Evolutionary conservation across 2,888 invertebrate genomes (phyloP).

Genomic region (Drosophila emarginata): DNA sequence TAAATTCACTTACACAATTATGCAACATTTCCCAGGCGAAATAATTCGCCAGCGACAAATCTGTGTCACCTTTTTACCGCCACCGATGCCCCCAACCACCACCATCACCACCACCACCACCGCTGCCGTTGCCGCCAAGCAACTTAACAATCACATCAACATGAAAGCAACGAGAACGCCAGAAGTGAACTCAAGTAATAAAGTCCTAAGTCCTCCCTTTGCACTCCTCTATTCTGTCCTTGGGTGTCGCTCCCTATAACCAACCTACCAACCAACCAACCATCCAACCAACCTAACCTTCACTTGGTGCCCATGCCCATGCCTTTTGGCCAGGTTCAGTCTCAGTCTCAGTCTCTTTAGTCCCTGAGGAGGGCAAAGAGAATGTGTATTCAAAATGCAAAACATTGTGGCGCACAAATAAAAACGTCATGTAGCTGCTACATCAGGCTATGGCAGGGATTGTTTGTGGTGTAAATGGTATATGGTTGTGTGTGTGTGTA

Average conservation of each 20-base stretch:
- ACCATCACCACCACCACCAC: background rate
- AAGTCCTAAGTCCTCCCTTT: constrained; percentile 34
- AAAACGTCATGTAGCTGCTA: constrained; percentile 62
- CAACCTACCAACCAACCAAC: too few relatives aligned
- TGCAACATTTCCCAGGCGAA: constrained; percentile 16
- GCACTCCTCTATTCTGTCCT: background rate
- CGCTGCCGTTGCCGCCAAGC: background rate
- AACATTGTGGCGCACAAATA: constrained; percentile 67
- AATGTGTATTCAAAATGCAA: constrained; percentile 73
- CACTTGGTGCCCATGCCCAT: background rate
- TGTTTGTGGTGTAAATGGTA: constrained; percentile 5
- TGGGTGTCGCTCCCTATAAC: background rate
- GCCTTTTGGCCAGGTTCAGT: background rate
- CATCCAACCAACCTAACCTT: too few relatives aligned
- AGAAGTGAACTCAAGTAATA: constrained; percentile 33
- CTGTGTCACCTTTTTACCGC: constrained; percentile 52
- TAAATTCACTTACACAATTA: constrained; percentile 10
- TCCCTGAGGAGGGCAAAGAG: constrained; percentile 25
- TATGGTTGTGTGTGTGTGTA: background rate
- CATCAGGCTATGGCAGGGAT: constrained; percentile 17
- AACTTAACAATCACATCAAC: constrained; percentile 65
- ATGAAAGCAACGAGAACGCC: constrained; percentile 26
- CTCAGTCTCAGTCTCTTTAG: background rate
- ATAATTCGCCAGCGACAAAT: constrained; percentile 57
- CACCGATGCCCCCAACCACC: background rate